Evolutionary conservation across 2,888 invertebrate species (phyloP).

Genomic region (Heliconius sara): DNA sequence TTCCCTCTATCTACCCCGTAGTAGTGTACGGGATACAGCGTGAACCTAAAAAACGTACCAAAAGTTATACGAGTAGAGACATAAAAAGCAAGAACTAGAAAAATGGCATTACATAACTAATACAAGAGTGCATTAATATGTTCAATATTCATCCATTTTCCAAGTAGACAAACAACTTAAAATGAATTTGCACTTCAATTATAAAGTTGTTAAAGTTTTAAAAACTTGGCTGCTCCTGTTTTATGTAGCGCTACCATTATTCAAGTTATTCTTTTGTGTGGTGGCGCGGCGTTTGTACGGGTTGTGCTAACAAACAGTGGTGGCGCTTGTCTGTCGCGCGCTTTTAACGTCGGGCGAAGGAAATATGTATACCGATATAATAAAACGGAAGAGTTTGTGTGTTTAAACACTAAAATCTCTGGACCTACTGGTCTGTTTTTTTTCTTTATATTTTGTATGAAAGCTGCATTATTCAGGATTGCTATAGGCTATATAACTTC

Average conservation of each 20-base stretch:
- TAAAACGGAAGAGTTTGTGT: too few relatives aligned
- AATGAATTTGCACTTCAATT: constrained; percentile 34
- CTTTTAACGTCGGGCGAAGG: not conserved
- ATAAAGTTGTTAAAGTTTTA: constrained; percentile 25
- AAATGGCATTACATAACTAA: not conserved
- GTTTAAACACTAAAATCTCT: too few relatives aligned
- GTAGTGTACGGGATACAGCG: too few relatives aligned
- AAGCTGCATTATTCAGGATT: too few relatives aligned
- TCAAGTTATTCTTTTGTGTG: constrained; percentile 61
- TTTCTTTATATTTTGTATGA: too few relatives aligned
- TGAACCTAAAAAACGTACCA: not conserved
- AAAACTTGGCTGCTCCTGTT: constrained; percentile 31
- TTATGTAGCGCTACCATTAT: constrained; percentile 53
- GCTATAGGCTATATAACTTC: too few relatives aligned
- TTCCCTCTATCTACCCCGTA: too few relatives aligned
- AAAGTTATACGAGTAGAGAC: not conserved
- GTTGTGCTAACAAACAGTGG: constrained; percentile 59
- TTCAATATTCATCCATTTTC: constrained; percentile 1
- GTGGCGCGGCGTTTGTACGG: constrained; percentile 52
- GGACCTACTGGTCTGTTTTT: too few relatives aligned
- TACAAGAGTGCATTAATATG: not conserved
- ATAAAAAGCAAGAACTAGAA: not conserved
- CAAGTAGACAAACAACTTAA: constrained; percentile 26
- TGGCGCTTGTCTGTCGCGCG: constrained; percentile 27
- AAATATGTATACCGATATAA: not conserved